These are phyloP conservation scores for Columba janthina DNA, from an alignment of 2,113 vertebrate species.

Conservation along the genomic window DNA sequence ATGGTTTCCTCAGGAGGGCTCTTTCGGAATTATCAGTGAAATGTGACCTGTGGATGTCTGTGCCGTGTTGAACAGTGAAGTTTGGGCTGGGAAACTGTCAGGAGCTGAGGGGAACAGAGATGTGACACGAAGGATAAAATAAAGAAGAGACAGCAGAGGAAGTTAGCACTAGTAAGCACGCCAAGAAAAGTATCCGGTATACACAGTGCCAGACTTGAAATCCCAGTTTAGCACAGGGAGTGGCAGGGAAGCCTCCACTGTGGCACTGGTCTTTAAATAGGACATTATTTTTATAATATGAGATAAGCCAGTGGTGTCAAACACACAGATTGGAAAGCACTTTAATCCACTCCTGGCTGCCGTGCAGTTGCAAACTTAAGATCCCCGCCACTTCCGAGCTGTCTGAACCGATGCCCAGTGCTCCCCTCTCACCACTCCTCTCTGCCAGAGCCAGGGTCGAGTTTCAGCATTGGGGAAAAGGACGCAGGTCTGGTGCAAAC, in stretches of 20 bases:
- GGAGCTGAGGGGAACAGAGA: not conserved
- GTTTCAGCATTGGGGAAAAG: constrained; percentile 1
- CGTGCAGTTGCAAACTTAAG: not conserved
- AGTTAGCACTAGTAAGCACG: constrained; percentile 22
- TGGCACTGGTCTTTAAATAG: constrained; percentile 67
- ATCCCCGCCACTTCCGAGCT: constrained; percentile 52
- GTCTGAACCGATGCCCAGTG: constrained; percentile 24
- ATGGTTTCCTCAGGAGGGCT: not conserved
- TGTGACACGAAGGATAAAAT: not conserved
- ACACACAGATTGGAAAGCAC: not conserved
- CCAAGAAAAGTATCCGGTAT: constrained; percentile 62
- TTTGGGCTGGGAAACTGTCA: not conserved
- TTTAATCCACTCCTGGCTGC: constrained; percentile 3
- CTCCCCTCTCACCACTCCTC: not conserved
- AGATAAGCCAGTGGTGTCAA: constrained; percentile 23
- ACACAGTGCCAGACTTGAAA: constrained; percentile 43
- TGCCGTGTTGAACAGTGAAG: not conserved
- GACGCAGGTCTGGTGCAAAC: not conserved
- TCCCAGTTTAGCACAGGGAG: constrained; percentile 51
- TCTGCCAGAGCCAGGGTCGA: not conserved
- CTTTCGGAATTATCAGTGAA: rapidly evolving
- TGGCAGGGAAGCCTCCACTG: constrained; percentile 47
- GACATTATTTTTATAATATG: constrained; percentile 53
- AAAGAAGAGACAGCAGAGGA: constrained; percentile 43
- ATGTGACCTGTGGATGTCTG: not conserved